Conservation (phyloP, 2,888 invertebrate species). For the Marronus borbonicus region DNA sequence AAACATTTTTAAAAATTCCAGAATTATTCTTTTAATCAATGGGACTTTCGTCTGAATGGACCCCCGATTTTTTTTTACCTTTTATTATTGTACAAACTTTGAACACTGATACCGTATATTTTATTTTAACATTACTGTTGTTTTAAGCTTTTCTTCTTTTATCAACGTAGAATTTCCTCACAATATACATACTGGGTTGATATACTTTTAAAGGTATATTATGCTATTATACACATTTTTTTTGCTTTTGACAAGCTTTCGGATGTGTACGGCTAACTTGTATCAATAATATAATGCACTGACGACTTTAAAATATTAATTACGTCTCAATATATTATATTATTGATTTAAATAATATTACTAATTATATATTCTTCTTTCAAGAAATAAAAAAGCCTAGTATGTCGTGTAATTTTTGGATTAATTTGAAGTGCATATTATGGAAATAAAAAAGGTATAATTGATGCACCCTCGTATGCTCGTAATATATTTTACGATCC, state of each 20-base stretch:
- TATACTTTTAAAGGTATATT: not conserved
- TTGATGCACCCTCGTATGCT: conserved; percentile 58
- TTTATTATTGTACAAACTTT: conserved; percentile 43
- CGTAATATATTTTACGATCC: conserved; percentile 8
- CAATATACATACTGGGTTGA: conserved; percentile 21
- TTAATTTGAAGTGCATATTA: conserved; percentile 37
- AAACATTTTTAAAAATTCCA: not conserved
- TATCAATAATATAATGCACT: not conserved
- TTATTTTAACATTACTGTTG: conserved; percentile 23
- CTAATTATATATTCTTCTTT: conserved; percentile 22
- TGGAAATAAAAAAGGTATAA: conserved; percentile 45
- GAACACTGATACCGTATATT: conserved; percentile 25
- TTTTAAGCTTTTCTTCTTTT: conserved; percentile 11
- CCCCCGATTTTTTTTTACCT: conserved; percentile 7
- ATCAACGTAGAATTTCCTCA: conserved; percentile 16
- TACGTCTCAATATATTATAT: conserved; percentile 1
- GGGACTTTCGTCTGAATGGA: conserved; percentile 27
- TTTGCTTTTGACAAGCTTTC: not conserved
- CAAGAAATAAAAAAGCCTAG: conserved; percentile 32
- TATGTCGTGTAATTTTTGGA: conserved; percentile 27
- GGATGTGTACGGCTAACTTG: not conserved
- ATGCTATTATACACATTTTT: conserved; percentile 21
- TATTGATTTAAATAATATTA: not conserved
- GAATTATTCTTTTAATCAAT: conserved; percentile 9
- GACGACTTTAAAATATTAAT: not conserved